These are phyloP conservation scores for Ctenosaura bakeri DNA, from an alignment of 2,797 vertebrate species.

Conservation along the genomic window DNA sequence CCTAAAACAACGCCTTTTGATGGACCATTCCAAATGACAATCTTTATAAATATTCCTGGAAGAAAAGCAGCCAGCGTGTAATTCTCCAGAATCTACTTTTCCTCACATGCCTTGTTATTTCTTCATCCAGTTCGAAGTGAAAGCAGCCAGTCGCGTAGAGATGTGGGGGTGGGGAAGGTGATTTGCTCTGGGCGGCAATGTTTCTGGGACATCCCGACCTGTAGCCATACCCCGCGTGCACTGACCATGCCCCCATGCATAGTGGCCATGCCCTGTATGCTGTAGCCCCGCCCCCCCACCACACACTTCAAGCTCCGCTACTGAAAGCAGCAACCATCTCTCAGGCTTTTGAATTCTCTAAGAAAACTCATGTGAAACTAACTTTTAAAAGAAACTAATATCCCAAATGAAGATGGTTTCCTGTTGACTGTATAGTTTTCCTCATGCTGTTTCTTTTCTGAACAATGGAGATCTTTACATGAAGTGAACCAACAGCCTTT, in stretches of 20 bases:
- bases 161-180: no score
- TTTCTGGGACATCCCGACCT: no score
- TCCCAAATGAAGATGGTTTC: not conserved
- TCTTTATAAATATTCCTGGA: not conserved
- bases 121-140: not conserved
- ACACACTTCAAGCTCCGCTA: no score
- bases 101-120: not conserved
- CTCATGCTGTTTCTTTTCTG: not conserved
- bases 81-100: not conserved
- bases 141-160: not conserved
- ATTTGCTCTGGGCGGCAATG: no score
- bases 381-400: not conserved
- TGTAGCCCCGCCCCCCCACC: no score
- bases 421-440: not conserved
- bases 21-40: no score
- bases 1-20: no score
- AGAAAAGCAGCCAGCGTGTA: not conserved
- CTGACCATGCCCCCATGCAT: no score
- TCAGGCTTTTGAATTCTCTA: slow-evolving; percentile 46
- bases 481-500: slow-evolving; percentile 38
- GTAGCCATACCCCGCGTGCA: no score
- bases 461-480: slow-evolving; percentile 19
- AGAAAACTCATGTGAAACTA: slow-evolving; percentile 43
- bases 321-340: slow-evolving; percentile 15
- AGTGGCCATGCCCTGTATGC: no score